Base-by-base conservation (phyloP, 2,797 vertebrate species). In the Oreochromis mossambicus region DNA sequence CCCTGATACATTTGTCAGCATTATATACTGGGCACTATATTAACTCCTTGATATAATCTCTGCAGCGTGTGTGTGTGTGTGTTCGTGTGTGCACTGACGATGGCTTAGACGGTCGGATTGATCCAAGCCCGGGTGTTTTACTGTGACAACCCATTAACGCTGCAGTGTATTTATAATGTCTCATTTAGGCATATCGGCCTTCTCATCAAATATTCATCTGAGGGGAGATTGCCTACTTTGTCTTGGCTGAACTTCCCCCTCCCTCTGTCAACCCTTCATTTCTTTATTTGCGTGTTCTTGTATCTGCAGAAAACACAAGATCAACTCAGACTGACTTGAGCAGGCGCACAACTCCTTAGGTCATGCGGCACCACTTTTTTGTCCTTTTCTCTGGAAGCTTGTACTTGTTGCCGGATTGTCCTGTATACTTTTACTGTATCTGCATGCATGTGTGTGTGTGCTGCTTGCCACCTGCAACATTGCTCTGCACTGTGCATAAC, bases 141-240 rank as follows among this genome's bases (percentile, higher is more conserved):
- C 78, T 83, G 84, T 54, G 84, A 88, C 83, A 86, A 58, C 78
- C 79, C 80, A 85, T 89, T 88, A 88, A 86, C 6, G 29, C 80
- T 34, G 80, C 86, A 48, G 86, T 78, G 87, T 89, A 82, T 92
- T 93, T 91, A 83, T 87, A 89, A 91, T 13, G 83, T 92, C 88
- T 93, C 80, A 89, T 90, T 92, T 89, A 78, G 80, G 83, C 83
- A 87, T 89, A 91, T 93, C 88, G 86, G 87, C 86, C 56, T 81
- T 21, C 87, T 92, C 89, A 94, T 94, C 85, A 89, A 94, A 94
- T 92, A 92, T 93, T 93, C 77, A 94, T 93, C 89, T 81, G 75
- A 83, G 43, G 79, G 70, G 81, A 90, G 88, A 92, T 91, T 83
- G 85, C 80, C 75, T 81, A 77, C 81, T 94, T 90, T 86, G 86